Evolutionary conservation across 1,140 invertebrate species (phyloP).

Genomic region (Tetragonula clypearis): DNA sequence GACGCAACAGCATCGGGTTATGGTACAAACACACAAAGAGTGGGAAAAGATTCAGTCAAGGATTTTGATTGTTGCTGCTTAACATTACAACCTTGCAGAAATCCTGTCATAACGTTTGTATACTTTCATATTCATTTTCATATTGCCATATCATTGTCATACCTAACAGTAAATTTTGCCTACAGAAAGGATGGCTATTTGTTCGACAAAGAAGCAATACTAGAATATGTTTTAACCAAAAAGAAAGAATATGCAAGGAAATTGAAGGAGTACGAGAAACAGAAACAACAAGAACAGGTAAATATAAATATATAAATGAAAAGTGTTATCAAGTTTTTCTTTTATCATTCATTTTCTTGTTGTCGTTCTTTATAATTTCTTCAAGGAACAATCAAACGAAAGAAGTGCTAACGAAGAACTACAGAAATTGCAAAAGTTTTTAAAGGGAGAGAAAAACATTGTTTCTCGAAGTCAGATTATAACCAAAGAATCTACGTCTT

Average conservation of each 20-base stretch:
- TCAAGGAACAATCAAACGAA: conserved; percentile 83
- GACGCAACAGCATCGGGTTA: conserved; percentile 96
- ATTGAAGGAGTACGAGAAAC: conserved; percentile 96
- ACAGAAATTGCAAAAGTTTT: conserved; percentile 88
- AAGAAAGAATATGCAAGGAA: conserved; percentile 96
- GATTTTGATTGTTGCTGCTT: conserved; percentile 99
- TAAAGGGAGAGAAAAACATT: conserved; percentile 90
- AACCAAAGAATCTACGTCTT: conserved; percentile 71
- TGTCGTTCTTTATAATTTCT: neutral
- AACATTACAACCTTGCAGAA: conserved; percentile 96
- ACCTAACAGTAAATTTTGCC: conserved; percentile 42
- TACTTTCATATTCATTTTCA: neutral
- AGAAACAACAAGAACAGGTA: conserved; percentile 89
- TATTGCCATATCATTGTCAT: neutral
- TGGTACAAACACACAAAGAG: conserved; percentile 90
- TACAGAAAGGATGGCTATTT: conserved; percentile 95
- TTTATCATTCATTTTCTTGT: neutral
- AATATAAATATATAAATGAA: neutral
- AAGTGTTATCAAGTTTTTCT: neutral
- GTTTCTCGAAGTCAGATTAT: conserved; percentile 71
- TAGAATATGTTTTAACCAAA: conserved; percentile 97
- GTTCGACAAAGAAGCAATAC: conserved; percentile 98
- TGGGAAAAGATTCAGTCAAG: conserved; percentile 98
- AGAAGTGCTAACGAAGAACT: conserved; percentile 87
- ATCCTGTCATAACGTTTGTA: conserved; percentile 92